Base-by-base conservation (phyloP, 2,113 vertebrate species). In the Corythornis madagascariensis region DNA sequence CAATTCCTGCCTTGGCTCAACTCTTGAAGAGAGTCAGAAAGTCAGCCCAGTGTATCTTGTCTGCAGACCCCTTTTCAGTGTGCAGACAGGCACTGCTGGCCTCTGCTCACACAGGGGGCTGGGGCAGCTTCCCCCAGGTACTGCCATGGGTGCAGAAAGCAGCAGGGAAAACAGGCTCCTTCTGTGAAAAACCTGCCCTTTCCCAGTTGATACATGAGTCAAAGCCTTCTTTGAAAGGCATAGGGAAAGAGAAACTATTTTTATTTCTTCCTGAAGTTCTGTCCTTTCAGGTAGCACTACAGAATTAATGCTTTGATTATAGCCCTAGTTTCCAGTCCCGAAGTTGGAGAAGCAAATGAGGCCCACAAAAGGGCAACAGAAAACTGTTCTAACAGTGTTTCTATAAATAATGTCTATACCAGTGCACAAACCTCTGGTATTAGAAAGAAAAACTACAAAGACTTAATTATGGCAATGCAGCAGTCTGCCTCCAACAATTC, bases 361-460 rank as follows among this genome's bases (percentile, higher is more conserved):
- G 91, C 93, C 82, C 89, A 86, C 74, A 82, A 89, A 94, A 95
- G 84, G 93, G 95, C 84, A 89, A 88, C 19, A 86, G 38, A 89
- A 86, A 92, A 73, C 66, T 52, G 57, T 72, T 93, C 70, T 78
- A 87, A 48, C 70, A 65, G 77, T 35, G 67, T 76, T 92, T 69
- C 93, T 91, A 91, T 89, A 95, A 96, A 92, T 94, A 84, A 92
- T 79, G 59, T 38, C 77, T 76, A 84, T 65, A 89, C 18, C 42
- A 65, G 77, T n/a, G 71, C 59, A 85, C n/a, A 89, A 72, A 84
- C 43, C 43, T 43, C 77, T 79, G 50, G 66, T 61, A 92, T 91
- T 69, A 4, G 2, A 92, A 85, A 92, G 63, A 82, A 93, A 89
- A 94, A 75, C 74, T 94, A 78, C 35, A 89, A 91, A 87, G 45